These are phyloP conservation scores for Heliconius eleuchia DNA, from an alignment of 1,140 invertebrate species.

Conservation along the genomic window DNA sequence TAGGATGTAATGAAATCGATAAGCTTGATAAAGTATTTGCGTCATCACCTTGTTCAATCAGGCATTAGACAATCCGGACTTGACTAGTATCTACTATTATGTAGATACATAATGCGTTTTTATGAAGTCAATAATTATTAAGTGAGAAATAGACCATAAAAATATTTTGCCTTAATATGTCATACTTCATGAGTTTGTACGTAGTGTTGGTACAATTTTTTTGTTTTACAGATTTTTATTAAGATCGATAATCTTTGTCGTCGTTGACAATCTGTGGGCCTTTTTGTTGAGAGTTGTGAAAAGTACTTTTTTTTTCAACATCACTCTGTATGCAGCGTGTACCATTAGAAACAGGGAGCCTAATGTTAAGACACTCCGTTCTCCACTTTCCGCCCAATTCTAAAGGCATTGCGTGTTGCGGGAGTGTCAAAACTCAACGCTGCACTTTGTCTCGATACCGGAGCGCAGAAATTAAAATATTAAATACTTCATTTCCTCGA, in stretches of 20 bases:
- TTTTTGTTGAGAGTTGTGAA: neutral
- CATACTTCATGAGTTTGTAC: neutral
- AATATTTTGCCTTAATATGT: conserved; percentile 5
- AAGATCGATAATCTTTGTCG: neutral
- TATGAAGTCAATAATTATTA: conserved; percentile 28
- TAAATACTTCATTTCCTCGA: no score
- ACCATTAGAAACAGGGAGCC: no score
- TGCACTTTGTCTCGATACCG: no score
- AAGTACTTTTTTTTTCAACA: neutral
- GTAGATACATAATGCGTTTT: conserved; percentile 24
- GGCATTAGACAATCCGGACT: conserved; percentile 46
- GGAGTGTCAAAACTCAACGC: no score
- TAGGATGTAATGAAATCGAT: conserved; percentile 66
- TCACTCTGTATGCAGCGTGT: no score
- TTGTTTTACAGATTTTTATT: neutral
- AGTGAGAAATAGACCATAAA: conserved; percentile 28
- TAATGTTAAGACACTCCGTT: no score
- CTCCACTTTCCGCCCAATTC: no score
- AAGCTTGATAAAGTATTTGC: conserved; percentile 53
- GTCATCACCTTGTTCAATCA: conserved; percentile 63
- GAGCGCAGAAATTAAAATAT: no score
- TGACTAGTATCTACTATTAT: neutral
- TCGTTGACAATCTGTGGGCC: neutral
- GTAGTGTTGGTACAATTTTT: neutral
- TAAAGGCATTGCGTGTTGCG: no score